Base-by-base conservation (phyloP, 2,113 vertebrate species). In the Theristicus caerulescens region DNA sequence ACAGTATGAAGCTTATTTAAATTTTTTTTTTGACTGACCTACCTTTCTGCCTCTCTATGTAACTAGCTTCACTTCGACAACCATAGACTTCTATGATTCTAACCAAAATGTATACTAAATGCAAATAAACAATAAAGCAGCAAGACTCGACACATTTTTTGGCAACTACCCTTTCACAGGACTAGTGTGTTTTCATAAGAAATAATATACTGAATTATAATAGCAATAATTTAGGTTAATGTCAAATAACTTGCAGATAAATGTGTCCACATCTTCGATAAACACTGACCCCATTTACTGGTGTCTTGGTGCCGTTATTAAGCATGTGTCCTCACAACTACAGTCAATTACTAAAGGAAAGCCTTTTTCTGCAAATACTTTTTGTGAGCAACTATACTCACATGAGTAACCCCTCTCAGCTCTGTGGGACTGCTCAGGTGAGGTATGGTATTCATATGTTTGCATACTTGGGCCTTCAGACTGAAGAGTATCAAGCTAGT, bases 181-280 rank as follows among this genome's bases (percentile, higher is more conserved):
- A 95, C 97, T 98, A 97, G 91, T 94, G 91, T 97, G 86, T 96
- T 93, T 96, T 88, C 96, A 81, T 96, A 97, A 96, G 96, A 97
- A 97, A 97, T 96, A 97, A 94, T 59, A 96, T 51, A 96, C 51
- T 94, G 94, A 97, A 93, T 91, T 96, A 96, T 82, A 97, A 96
- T 87, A 98, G 80, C 93, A 97, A 98, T 98, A 97, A 97, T 94
- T 98, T 98, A 97, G 88, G 80, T 59, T 94, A 96, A 96, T 88
- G 91, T 95, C 94, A 96, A 93, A 97, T 73, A 97, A 92, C 70
- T 91, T 97, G 96, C 89, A 96, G 89, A 97, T 91, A 97, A 88
- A 97, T 76, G 92, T 66, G 80, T 90, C 90, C 72, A 73, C 46
- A 47, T 93, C 86, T 86, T 91, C n/a, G 70, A 59, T 67, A 93